phyloP scores from a whole-genome alignment of 64 coral and sea anemone species.

The Pocillopora damicornis region DNA sequence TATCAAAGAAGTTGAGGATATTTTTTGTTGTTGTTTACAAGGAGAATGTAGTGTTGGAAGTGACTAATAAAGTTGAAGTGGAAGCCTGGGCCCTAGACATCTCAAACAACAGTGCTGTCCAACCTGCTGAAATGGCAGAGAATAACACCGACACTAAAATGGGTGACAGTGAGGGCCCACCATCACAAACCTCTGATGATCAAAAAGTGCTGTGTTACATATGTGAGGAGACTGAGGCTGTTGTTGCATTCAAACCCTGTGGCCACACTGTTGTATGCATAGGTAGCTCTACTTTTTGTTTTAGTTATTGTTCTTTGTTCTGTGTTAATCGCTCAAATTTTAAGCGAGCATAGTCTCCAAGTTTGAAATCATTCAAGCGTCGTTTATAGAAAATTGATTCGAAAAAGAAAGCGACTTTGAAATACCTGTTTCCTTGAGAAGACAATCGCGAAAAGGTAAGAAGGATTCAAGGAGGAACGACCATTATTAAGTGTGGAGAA shows the following conservation, averaged over 20 bases:
- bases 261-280: conserved; percentile 39
- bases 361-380: no score
- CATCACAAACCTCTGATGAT: neutral
- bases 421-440: no score
- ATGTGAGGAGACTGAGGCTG: conserved; percentile 47
- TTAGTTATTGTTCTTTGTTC: neutral
- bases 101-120: neutral
- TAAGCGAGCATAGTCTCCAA: no score
- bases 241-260: conserved; percentile 49
- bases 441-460: no score
- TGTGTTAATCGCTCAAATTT: neutral
- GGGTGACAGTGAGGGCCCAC: neutral
- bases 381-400: no score
- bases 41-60: conserved; percentile 10
- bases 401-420: no score
- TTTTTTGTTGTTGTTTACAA: neutral
- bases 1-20: no score
- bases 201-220: conserved; percentile 25
- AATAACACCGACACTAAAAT: neutral
- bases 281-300: conserved; percentile 16
- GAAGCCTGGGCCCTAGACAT: neutral
- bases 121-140: neutral
- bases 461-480: no score
- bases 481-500: no score
- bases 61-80: neutral